Base-by-base conservation (phyloP, 2,888 invertebrate genomes). In the Oxycera nigricornis region DNA sequence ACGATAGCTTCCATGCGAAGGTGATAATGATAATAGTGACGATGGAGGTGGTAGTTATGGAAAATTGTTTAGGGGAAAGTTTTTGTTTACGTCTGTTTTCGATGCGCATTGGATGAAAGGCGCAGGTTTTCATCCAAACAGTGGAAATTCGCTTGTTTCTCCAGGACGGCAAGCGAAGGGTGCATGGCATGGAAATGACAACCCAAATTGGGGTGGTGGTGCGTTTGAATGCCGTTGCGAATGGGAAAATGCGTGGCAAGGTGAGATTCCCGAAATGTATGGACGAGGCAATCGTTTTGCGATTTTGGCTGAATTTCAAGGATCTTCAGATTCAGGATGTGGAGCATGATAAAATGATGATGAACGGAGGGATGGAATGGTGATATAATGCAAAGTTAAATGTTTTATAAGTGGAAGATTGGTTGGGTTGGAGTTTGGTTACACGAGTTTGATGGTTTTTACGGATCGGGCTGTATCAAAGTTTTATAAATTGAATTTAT, bases 11-110 rank as follows among this genome's bases (percentile, higher is more conserved):
- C 3, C 52, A 55, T 7, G 20, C 52, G 46, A 4, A 35, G 35
- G 35, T 7, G 6, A 4, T 55, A 11, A 17, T 2, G 14, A 14
- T 2, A 2, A 26, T 14, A 14, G 28, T n/a, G 14, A 7, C 26
- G 20, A 35, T 62, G 9, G 30, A 6, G 28, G 31, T 31, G 17
- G 35, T 14, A 31, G 14, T 55, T 17, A 28, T 17, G 46, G 46
- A 72, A 72, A 6, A 52, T 22, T 28, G 26, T 41, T 17, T 39
- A 65, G 75, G 76, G 65, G 59, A 74, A 74, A 11, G 20, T 41
- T 65, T 72, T 76, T 76, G 73, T 76, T 76, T 76, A 74, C 76
- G 72, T 65, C 39, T 30, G 20, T 57, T 41, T 39, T 72, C 3
- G 50, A 20, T 74, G 74, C 74, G 74, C 74, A 73, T 22, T 50